A percentile compares a stretch with the other conserved stretches of the same genome.
These are phyloP conservation scores for Cotesia chilonis DNA, from an alignment of 1,140 invertebrate genomes.

Conservation along the genomic window DNA sequence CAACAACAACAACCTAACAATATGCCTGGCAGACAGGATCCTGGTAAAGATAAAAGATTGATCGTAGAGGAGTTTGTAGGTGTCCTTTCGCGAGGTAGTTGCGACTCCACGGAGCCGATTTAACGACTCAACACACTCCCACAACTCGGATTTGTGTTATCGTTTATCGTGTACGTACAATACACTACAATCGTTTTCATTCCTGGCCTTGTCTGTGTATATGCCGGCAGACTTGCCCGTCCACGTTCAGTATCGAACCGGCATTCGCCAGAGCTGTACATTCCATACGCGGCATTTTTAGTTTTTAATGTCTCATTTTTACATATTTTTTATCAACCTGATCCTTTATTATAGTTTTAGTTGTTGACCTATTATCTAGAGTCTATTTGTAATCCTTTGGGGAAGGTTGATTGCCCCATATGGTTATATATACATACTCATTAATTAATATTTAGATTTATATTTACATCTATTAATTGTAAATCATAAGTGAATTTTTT, in stretches of 20 bases:
- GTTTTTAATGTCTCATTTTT: conserved; percentile 17
- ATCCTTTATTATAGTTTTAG: too few species aligned
- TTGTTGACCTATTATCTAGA: too few species aligned
- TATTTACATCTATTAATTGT: too few species aligned
- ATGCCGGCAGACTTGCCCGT: conserved; percentile 11
- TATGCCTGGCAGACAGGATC: background rate
- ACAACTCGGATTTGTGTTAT: too few species aligned
- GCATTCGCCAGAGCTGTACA: conserved; percentile 53
- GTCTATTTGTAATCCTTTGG: too few species aligned
- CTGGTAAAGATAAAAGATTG: conserved; percentile 44
- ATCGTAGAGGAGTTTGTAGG: conserved; percentile 40
- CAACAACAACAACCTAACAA: background rate
- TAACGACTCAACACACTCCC: background rate
- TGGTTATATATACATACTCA: too few species aligned
- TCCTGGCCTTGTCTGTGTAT: too few species aligned
- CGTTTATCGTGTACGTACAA: too few species aligned
- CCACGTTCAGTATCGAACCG: conserved; percentile 64
- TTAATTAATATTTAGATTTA: too few species aligned
- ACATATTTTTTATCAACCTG: too few species aligned
- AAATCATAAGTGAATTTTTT: background rate
- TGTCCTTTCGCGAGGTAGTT: conserved; percentile 40
- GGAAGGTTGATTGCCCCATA: too few species aligned
- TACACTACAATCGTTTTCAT: too few species aligned
- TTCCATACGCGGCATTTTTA: conserved; percentile 40
- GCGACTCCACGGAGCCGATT: conserved; percentile 39